phyloP scores from a whole-genome alignment of 2,113 vertebrate genomes.

The Melierax canorus region DNA sequence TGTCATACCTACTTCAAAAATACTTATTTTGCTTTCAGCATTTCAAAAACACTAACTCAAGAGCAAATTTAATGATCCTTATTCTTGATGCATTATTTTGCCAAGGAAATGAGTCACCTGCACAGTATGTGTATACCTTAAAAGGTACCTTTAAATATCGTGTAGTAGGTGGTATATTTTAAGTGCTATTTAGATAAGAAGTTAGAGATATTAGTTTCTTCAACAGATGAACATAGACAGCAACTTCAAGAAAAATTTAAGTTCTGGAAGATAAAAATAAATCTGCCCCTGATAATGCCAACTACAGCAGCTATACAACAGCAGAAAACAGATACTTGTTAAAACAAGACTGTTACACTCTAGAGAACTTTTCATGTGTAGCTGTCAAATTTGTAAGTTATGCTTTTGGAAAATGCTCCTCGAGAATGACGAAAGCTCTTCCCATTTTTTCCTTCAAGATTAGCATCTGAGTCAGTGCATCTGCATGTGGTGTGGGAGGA shows the following conservation, averaged over 20 bases:
- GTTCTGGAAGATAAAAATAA: not conserved
- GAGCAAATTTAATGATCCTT: not conserved
- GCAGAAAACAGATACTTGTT: not conserved
- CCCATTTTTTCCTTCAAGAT: not conserved
- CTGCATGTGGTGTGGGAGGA: not conserved
- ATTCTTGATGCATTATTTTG: not conserved
- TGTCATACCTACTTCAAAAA: not conserved
- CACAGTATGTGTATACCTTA: not conserved
- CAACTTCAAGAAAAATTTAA: not conserved
- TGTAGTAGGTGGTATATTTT: not conserved
- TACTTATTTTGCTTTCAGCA: not conserved
- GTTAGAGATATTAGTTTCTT: not conserved
- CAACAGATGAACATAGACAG: not conserved
- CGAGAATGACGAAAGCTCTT: not conserved
- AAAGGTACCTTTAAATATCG: not conserved
- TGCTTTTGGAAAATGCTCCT: not conserved
- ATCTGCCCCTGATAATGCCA: not conserved
- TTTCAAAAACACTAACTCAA: not conserved
- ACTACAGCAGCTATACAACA: not conserved
- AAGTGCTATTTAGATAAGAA: not conserved
- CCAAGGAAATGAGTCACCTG: not conserved
- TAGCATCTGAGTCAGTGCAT: not conserved
- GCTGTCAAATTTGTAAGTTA: not conserved
- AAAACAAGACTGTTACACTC: not conserved
- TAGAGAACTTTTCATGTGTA: not conserved